Percentiles rank a stretch among this genome's conserved stretches.
These are phyloP conservation scores for Desmodus rotundus DNA, from an alignment of 2,113 vertebrate genomes.

Conservation along the genomic window DNA sequence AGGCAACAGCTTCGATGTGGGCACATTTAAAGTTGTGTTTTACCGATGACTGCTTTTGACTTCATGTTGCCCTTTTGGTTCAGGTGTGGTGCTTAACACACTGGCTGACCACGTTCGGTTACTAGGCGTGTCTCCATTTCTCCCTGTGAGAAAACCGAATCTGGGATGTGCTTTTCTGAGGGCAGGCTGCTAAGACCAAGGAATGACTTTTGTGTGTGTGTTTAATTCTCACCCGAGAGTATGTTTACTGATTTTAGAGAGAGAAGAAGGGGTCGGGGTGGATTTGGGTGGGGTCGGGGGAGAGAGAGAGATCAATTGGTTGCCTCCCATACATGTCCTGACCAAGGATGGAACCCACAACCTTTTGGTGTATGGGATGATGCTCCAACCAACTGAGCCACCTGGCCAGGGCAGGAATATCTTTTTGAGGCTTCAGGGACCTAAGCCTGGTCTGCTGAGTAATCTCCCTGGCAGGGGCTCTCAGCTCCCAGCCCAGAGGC, in stretches of 20 bases:
- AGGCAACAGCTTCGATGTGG: neutral
- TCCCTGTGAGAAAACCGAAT: neutral
- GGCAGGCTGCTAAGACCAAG: neutral
- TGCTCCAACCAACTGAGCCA: too few relatives aligned
- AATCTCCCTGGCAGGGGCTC: neutral
- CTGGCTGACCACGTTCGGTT: neutral
- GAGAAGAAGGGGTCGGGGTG: too few relatives aligned
- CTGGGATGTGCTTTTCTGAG: neutral
- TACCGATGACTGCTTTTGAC: neutral
- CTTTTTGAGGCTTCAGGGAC: neutral
- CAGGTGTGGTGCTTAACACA: neutral
- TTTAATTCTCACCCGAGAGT: too few relatives aligned
- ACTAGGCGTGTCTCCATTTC: neutral
- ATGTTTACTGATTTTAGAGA: too few relatives aligned
- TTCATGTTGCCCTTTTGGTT: neutral
- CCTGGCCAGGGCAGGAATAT: neutral
- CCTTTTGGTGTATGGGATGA: too few relatives aligned
- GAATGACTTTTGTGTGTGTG: neutral
- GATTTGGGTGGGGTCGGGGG: too few relatives aligned
- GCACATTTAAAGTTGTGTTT: neutral
- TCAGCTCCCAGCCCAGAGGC: neutral
- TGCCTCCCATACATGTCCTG: too few relatives aligned
- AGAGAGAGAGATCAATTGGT: too few relatives aligned
- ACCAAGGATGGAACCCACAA: too few relatives aligned
- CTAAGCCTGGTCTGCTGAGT: neutral